phyloP scores from a whole-genome alignment of 2,888 invertebrate species.

The Stratiomys singularior region DNA sequence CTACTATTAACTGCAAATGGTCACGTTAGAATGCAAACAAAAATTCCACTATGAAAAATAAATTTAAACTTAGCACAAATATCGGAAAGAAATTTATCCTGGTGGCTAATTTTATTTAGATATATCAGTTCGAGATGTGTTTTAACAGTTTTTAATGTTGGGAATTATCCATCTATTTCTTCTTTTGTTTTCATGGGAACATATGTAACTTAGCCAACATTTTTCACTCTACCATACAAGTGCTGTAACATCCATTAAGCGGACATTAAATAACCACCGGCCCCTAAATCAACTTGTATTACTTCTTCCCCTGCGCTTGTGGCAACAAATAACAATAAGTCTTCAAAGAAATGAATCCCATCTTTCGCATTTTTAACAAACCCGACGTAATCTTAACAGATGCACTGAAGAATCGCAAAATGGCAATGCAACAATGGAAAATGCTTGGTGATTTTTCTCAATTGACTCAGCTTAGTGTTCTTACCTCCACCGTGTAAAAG shows the following conservation, averaged over 20 bases:
- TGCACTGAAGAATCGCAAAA: background rate
- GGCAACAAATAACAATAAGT: slow-evolving; percentile 32
- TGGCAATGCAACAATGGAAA: slow-evolving; percentile 12
- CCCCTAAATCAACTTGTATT: background rate
- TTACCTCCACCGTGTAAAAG: background rate
- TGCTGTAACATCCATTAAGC: background rate
- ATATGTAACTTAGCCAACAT: no score
- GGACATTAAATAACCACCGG: slow-evolving; percentile 9
- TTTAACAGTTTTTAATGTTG: no score
- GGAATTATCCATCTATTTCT: no score
- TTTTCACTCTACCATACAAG: background rate
- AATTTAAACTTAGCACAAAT: no score
- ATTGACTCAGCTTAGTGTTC: slow-evolving; percentile 20
- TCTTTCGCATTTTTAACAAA: background rate
- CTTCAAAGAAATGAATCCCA: slow-evolving; percentile 9
- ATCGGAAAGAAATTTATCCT: no score
- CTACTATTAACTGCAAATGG: no score
- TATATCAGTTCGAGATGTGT: no score
- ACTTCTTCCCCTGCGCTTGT: background rate
- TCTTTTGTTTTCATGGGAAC: no score
- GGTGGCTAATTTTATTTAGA: no score
- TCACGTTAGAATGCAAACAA: no score
- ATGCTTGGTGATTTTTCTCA: slow-evolving; percentile 29
- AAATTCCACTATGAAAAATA: no score
- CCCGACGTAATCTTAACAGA: background rate